A percentile compares a stretch with the other conserved stretches of the same genome.
Evolutionary conservation across 2,113 vertebrate species (phyloP).

Genomic region (Centrocercus urophasianus): DNA sequence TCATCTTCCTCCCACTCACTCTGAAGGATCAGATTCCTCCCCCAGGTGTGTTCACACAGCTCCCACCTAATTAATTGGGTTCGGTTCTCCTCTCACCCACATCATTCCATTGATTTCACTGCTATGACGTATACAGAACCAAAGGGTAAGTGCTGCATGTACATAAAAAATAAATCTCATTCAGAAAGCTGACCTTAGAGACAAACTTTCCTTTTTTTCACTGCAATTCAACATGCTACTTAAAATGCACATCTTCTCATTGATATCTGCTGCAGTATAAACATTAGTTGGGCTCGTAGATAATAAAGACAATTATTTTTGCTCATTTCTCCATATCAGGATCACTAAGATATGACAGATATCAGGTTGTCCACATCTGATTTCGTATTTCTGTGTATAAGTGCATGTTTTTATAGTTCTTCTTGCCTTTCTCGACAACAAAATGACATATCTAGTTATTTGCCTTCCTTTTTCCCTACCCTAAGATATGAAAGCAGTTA

Average conservation of each 20-base stretch:
- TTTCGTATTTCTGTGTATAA: slow-evolving; percentile 5
- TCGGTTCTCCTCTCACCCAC: background rate
- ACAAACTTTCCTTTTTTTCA: background rate
- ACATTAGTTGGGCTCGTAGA: background rate
- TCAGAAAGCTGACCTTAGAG: background rate
- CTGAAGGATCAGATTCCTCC: background rate
- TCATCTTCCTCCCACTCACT: background rate
- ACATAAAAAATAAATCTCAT: background rate
- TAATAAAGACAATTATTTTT: background rate
- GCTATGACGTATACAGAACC: accelerated
- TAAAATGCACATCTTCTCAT: background rate
- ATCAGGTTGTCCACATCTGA: background rate
- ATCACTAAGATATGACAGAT: slow-evolving; percentile 15
- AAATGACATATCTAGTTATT: slow-evolving; percentile 34
- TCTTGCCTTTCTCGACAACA: background rate
- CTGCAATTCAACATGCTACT: background rate
- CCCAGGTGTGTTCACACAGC: background rate
- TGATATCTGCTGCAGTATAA: background rate
- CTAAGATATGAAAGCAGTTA: slow-evolving; percentile 50
- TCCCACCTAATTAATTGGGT: background rate
- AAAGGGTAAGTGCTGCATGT: background rate
- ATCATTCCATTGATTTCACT: background rate
- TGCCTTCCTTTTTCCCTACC: slow-evolving; percentile 29
- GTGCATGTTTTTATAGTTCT: background rate
- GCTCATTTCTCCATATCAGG: background rate